Conservation (phyloP, 2,113 vertebrate species). For the Seriola aureovittata region DNA sequence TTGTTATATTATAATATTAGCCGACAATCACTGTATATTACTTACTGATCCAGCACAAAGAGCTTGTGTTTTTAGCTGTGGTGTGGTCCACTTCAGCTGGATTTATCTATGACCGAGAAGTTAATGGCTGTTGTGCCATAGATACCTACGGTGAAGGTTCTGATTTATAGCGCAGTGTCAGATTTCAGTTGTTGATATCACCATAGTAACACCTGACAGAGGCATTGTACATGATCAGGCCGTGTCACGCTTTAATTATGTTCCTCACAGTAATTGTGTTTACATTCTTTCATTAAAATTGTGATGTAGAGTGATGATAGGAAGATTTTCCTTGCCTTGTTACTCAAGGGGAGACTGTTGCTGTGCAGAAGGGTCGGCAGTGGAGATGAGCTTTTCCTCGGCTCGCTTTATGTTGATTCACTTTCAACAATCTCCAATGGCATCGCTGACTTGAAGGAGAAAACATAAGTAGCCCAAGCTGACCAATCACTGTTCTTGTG, state of each 20-base stretch:
- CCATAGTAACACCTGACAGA: not conserved
- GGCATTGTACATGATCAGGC: not conserved
- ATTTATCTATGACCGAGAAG: not conserved
- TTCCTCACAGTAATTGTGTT: not conserved
- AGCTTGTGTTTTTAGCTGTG: not conserved
- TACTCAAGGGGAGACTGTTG: not conserved
- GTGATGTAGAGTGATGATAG: not conserved
- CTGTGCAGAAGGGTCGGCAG: too few species aligned
- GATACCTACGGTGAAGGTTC: not conserved
- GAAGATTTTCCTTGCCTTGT: not conserved
- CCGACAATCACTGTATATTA: slow-evolving; percentile 22
- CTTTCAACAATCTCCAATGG: too few species aligned
- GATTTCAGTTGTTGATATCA: slow-evolving; percentile 5
- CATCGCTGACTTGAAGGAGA: too few species aligned
- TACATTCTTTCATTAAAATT: slow-evolving; percentile 17
- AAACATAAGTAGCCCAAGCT: too few species aligned
- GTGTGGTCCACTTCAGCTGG: not conserved
- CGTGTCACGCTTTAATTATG: not conserved
- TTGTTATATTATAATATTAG: slow-evolving; percentile 10
- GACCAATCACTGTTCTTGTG: too few species aligned
- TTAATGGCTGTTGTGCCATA: not conserved
- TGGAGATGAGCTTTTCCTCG: not conserved
- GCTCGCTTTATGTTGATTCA: not conserved
- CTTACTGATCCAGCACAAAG: slow-evolving; percentile 18
- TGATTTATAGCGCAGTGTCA: slow-evolving; percentile 14